These are phyloP conservation scores for Decapterus maruadsi DNA, from an alignment of 2,797 vertebrate genomes.

Conservation along the genomic window DNA sequence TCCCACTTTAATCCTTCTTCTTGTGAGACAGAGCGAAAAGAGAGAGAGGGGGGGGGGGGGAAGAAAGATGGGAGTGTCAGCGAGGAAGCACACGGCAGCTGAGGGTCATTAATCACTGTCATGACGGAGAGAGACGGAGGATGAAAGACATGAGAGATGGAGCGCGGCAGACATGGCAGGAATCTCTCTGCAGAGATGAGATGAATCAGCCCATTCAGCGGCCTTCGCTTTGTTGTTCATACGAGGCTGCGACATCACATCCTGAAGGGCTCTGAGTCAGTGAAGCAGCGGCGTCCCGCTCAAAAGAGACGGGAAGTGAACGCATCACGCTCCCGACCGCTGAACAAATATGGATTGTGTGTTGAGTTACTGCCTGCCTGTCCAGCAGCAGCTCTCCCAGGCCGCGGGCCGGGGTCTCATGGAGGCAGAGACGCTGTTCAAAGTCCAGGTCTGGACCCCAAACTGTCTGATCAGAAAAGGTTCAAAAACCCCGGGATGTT, in stretches of 20 bases:
- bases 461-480: too few relatives aligned
- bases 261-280: slow-evolving; percentile 42
- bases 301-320: slow-evolving; percentile 40
- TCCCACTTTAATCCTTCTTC: slow-evolving; percentile 62
- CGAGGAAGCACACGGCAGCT: slow-evolving; percentile 77
- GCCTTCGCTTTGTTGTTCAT: slow-evolving; percentile 64
- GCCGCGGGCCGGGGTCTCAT: slow-evolving; percentile 33
- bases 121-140: slow-evolving; percentile 58
- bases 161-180: slow-evolving; percentile 68
- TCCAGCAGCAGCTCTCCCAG: slow-evolving; percentile 37
- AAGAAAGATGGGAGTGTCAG: slow-evolving; percentile 75
- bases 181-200: slow-evolving; percentile 74
- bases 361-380: slow-evolving; percentile 70
- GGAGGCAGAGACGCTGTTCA: slow-evolving; percentile 24
- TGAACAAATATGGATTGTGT: slow-evolving; percentile 67
- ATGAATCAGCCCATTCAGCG: slow-evolving; percentile 74
- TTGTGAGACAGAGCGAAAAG: slow-evolving; percentile 60
- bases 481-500: too few relatives aligned
- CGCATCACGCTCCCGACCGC: slow-evolving; percentile 46
- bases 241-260: slow-evolving; percentile 71
- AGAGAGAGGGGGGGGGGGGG: slow-evolving; percentile 27
- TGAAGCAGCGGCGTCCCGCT: slow-evolving; percentile 35
- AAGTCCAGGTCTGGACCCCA: too few relatives aligned
- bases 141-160: slow-evolving; percentile 74
- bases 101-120: slow-evolving; percentile 82